These are phyloP conservation scores for Rhynchophorus ferrugineus DNA, from an alignment of 1,140 invertebrate species.

Conservation along the genomic window DNA sequence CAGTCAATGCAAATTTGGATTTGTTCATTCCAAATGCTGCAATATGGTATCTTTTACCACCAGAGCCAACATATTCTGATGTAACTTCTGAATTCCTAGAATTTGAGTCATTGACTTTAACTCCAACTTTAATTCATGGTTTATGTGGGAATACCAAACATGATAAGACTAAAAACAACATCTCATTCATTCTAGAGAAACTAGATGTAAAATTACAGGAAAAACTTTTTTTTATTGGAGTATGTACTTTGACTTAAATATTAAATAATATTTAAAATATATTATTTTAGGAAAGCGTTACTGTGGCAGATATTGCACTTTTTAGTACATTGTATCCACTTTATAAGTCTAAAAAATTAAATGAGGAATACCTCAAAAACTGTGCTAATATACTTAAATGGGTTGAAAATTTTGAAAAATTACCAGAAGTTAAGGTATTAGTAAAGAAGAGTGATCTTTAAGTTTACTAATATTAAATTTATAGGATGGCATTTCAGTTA, in stretches of 20 bases:
- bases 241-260: slow-evolving; percentile 8
- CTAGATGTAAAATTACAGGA: slow-evolving; percentile 37
- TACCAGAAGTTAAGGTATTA: slow-evolving; percentile 26
- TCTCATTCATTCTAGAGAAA: slow-evolving; percentile 43
- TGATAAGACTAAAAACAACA: slow-evolving; percentile 43
- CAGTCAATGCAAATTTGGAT: slow-evolving; percentile 30
- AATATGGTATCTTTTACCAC: slow-evolving; percentile 46
- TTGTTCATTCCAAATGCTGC: slow-evolving; percentile 52
- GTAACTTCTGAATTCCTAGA: slow-evolving; percentile 60
- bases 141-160: slow-evolving; percentile 43
- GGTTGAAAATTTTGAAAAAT: slow-evolving; percentile 43
- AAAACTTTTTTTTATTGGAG: slow-evolving; percentile 22
- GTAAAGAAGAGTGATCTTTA: not conserved
- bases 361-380: slow-evolving; percentile 18
- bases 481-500: slow-evolving; percentile 38
- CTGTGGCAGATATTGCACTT: slow-evolving; percentile 54
- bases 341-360: slow-evolving; percentile 38
- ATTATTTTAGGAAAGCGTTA: slow-evolving; percentile 43
- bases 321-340: slow-evolving; percentile 60
- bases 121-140: slow-evolving; percentile 47
- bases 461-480: slow-evolving; percentile 13
- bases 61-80: slow-evolving; percentile 34
- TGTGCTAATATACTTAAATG: slow-evolving; percentile 39
- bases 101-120: slow-evolving; percentile 63
- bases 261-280: too few species aligned